Percentiles rank a stretch among this genome's conserved stretches.
Evolutionary conservation across 2,113 vertebrate genomes (phyloP).

Genomic region (Apteryx mantelli): DNA sequence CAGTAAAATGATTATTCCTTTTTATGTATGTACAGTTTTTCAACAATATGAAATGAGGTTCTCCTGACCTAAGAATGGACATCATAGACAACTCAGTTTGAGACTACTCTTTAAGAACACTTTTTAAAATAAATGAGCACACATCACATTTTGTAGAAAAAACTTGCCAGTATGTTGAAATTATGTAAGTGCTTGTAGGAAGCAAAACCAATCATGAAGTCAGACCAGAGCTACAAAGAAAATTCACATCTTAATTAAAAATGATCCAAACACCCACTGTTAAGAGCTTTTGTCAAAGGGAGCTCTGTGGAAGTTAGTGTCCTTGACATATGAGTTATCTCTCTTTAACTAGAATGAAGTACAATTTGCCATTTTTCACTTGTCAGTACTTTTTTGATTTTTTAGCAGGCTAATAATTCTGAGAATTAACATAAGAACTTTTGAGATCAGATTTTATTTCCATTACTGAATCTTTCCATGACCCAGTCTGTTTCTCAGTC

Average conservation of each 20-base stretch:
- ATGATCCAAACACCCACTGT: constrained; percentile 12
- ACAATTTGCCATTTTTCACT: not conserved
- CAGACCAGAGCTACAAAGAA: not conserved
- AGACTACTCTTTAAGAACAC: not conserved
- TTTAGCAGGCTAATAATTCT: not conserved
- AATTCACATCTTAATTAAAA: constrained; percentile 36
- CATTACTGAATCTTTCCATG: not conserved
- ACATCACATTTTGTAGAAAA: not conserved
- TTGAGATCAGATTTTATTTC: not conserved
- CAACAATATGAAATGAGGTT: not conserved
- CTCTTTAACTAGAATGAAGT: not conserved
- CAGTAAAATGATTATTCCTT: not conserved
- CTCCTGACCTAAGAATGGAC: not conserved
- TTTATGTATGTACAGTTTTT: not conserved
- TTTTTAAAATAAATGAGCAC: not conserved
- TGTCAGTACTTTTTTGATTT: not conserved
- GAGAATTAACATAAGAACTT: not conserved
- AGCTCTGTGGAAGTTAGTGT: not conserved
- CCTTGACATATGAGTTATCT: not conserved
- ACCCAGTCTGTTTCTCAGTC: not conserved
- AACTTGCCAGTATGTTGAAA: not conserved
- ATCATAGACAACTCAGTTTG: not conserved
- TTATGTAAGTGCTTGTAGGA: not conserved
- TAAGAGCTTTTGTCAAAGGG: not conserved
- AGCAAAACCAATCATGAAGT: not conserved